phyloP scores from a whole-genome alignment of 2,797 vertebrate species.

The Lepilemur ruficaudatus region DNA sequence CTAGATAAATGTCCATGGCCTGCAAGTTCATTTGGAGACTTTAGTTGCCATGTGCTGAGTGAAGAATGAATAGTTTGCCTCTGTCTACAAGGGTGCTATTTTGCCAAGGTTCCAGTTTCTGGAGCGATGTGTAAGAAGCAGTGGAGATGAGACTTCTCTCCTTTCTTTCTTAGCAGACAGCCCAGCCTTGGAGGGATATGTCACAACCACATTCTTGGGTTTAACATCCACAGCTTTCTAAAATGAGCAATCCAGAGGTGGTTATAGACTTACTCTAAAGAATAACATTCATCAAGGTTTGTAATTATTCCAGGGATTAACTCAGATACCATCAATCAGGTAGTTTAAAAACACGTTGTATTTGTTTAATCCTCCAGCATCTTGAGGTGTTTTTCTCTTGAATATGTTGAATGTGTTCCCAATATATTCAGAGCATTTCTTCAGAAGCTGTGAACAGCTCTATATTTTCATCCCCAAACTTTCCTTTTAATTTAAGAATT shows the following conservation, averaged over 20 bases:
- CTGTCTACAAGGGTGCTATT: not conserved
- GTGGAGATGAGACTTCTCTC: not conserved
- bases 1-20: not conserved
- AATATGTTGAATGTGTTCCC: not conserved
- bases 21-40: not conserved
- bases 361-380: not conserved
- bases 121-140: not conserved
- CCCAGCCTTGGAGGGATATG: not conserved
- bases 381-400: not conserved
- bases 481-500: not conserved
- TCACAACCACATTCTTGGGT: not conserved
- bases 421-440: not conserved
- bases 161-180: not conserved
- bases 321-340: not conserved
- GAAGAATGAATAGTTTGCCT: not conserved
- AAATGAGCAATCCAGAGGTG: not conserved
- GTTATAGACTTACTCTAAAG: not conserved
- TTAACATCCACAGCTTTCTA: not conserved
- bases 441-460: not conserved
- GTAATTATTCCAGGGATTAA: slow-evolving; percentile 9
- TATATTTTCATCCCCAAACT: not conserved
- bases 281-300: not conserved
- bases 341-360: not conserved
- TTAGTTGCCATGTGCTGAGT: not conserved
- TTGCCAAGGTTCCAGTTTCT: not conserved